Conservation (phyloP, 2,113 vertebrate genomes). For the Gadus macrocephalus region DNA sequence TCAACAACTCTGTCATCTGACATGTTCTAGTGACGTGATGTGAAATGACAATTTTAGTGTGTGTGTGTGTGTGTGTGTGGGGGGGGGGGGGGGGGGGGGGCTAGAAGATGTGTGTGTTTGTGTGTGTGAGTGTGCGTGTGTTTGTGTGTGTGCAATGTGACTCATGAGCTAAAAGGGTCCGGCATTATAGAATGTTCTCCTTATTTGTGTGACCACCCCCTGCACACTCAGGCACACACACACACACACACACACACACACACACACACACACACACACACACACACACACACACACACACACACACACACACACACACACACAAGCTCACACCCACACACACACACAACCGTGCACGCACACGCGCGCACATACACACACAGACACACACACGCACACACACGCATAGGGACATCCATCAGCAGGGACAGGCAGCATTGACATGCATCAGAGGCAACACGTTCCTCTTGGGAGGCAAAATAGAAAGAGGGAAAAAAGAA, state of each 20-base stretch:
- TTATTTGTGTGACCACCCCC: too few relatives aligned
- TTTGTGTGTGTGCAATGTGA: too few relatives aligned
- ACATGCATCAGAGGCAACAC: constrained; percentile 48
- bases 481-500: not conserved
- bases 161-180: too few relatives aligned
- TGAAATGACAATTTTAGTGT: too few relatives aligned
- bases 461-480: constrained; percentile 9
- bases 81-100: too few relatives aligned
- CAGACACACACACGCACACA: constrained; percentile 9
- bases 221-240: not conserved
- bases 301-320: not conserved
- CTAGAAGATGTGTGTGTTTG: too few relatives aligned
- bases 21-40: too few relatives aligned
- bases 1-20: too few relatives aligned
- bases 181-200: too few relatives aligned
- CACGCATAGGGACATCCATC: constrained; percentile 32
- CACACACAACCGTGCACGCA: not conserved
- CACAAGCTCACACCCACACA: not conserved
- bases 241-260: not conserved
- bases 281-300: not conserved
- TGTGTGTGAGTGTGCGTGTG: too few relatives aligned
- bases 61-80: too few relatives aligned
- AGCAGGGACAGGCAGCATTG: constrained; percentile 39
- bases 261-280: not conserved
- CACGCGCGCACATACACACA: constrained; percentile 1